Evolutionary conservation across 2,113 vertebrate species (phyloP), one percentile per base, ranked within the genome.

Genomic region (Lates calcarifer): DNA sequence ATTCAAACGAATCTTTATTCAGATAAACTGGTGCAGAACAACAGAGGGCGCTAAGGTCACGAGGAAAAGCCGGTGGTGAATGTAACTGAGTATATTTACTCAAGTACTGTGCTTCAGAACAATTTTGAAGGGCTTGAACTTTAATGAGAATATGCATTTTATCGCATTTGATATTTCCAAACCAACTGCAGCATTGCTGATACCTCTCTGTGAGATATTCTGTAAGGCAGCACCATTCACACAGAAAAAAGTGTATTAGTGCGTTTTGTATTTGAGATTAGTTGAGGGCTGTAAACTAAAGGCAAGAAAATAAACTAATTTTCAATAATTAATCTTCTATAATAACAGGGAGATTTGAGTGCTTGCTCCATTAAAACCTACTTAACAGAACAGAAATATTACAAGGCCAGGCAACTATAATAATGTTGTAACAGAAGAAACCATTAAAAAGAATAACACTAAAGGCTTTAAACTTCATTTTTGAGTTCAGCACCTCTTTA

Each of bases 331-430:
- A 53, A 3, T 39, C 62, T 61, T 67, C 33, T 45, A 29, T 26
- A 55, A 45, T 69, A 43, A 64, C 29, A 29, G 17, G 33, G 47
- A 53, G 33, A 64, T 61, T 53, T 60, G n/a, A 60, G 33, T 6
- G 26, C 12, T 28, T 64, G 64, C 37, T 37, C 47, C 57, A 69
- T 75, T 82, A 63, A 75, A 82, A 57, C 15, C 9, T 65, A 64
- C 57, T 69, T 76, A 70, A 69, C 43, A 29, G 56, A 65, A 39
- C 11, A 47, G 26, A 45, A 47, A 63, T 70, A 56, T 69, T 45
- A 82, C 13, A 62, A 24, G 29, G 5, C 55, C 17, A 6, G 17
- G 6, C 29, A 56, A 5, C 28, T n/a, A 47, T 63, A 49, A 75
- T 55, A 61, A 5, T 15, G 26, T n/a, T 7, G 26, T 6, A 49